Evolutionary conservation across 2,797 vertebrate species (phyloP), one percentile per base, ranked within the genome.

Genomic region (Bucorvus abyssinicus): DNA sequence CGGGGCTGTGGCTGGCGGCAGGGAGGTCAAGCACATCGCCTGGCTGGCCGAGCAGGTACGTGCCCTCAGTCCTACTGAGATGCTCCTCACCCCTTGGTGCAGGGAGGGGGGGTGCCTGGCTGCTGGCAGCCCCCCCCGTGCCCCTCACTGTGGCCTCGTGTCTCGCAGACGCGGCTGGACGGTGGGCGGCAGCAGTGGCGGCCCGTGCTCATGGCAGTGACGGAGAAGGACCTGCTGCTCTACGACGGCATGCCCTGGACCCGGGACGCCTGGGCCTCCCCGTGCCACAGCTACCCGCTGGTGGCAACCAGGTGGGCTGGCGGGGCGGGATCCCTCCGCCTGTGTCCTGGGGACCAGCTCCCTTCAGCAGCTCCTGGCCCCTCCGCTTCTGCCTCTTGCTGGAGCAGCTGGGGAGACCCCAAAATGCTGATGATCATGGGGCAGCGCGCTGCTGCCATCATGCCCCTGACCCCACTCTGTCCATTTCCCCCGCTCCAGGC

Each of bases 41-140:
- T 99, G 99, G 99, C 96, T 99, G 96, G 99, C 99, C 1, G 99
- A 99, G 91, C 99, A 99, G 99, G 99, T 99, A 97, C 1, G 82
- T 57, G 26, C 75, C 20, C 49, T 52, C 59, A 10, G 15, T 69
- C 21, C 53, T 2, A 1, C 42, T 32, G 30, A 82, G 30, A 18
- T 1, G 4, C 40, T 77, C 23, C 23, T 70, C 61, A 22, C 4
- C 26, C 20, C 8, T 1, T 23, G 55, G 64, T 26, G 47, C 42
- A 2, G 38, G 65, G 73, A 12, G n/a, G 22, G 2, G 10, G 52
- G 40, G 15, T 63, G 45, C 63, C 59, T 0, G 6, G 71, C 65
- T 40, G 27, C 20, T 49, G 47, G 17, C 59, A 42, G 19, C 30
- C 36, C 73, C 40, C 53, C n/a, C 7, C 4, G 26, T 16, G 6